phyloP scores from a whole-genome alignment of 1,140 invertebrate species.

The Potamilus streckersoni region DNA sequence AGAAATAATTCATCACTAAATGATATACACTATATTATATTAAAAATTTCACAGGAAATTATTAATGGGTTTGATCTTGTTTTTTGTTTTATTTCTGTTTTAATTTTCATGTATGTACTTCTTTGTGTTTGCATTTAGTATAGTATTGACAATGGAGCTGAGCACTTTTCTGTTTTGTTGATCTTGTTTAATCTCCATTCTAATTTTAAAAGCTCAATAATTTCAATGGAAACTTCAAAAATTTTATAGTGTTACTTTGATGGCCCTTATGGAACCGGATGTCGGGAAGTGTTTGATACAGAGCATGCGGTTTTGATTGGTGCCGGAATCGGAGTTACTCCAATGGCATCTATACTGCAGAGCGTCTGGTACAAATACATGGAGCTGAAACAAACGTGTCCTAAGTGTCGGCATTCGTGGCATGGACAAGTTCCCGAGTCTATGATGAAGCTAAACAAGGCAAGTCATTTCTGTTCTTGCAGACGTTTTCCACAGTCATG shows the following conservation, averaged over 20 bases:
- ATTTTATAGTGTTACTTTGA: constrained; percentile 39
- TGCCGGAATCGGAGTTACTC: constrained; percentile 96
- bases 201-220: no score
- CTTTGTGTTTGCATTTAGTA: no score
- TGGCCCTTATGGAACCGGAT: constrained; percentile 88
- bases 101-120: no score
- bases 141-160: no score
- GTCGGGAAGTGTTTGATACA: constrained; percentile 92
- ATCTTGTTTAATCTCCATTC: no score
- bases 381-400: constrained; percentile 84
- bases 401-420: constrained; percentile 87
- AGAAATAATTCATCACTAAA: no score
- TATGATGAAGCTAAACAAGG: constrained; percentile 72
- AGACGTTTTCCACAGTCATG: no score
- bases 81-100: no score
- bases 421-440: constrained; percentile 72
- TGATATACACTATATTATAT: no score
- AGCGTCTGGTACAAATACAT: constrained; percentile 95
- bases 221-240: neutral
- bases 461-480: constrained; percentile 1
- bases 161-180: no score
- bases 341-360: constrained; percentile 93
- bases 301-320: constrained; percentile 95
- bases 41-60: no score
- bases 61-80: no score